Evolutionary conservation across 2,113 vertebrate species (phyloP).

Genomic region (Panthera leo): DNA sequence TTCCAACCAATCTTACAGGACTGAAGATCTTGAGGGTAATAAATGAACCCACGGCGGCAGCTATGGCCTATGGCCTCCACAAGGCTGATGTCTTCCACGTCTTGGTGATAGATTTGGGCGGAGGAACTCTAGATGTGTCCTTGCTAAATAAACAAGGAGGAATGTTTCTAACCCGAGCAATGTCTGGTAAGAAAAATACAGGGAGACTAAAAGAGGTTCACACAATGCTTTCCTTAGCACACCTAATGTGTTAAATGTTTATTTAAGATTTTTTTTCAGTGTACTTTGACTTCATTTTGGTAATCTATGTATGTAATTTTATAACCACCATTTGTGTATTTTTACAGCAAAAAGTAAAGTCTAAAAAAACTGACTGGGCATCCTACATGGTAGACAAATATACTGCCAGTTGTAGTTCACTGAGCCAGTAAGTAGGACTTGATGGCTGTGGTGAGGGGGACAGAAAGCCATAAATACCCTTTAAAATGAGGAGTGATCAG

Average conservation of each 20-base stretch:
- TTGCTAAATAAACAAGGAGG: slow-evolving; percentile 97
- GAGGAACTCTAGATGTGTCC: slow-evolving; percentile 97
- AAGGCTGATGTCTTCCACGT: slow-evolving; percentile 95
- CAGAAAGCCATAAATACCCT: neutral
- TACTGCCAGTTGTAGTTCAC: neutral
- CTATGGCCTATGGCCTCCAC: slow-evolving; percentile 98
- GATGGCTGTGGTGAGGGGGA: neutral
- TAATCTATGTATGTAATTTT: neutral
- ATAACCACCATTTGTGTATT: neutral
- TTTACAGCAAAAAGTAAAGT: neutral
- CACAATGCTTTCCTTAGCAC: neutral
- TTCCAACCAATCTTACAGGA: slow-evolving; percentile 77
- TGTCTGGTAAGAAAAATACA: slow-evolving; percentile 91
- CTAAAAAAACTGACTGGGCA: neutral
- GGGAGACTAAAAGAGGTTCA: neutral
- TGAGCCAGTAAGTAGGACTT: neutral
- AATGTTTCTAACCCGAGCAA: slow-evolving; percentile 98
- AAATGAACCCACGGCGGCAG: slow-evolving; percentile 97
- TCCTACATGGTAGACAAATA: neutral
- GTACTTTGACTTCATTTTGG: slow-evolving; percentile 37
- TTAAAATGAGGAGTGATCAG: neutral
- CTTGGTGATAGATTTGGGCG: slow-evolving; percentile 97
- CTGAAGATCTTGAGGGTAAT: slow-evolving; percentile 94
- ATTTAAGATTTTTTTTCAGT: neutral
- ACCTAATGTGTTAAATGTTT: neutral